Evolutionary conservation across 2,888 invertebrate genomes (phyloP), one percentile per base, ranked within the genome.

Genomic region (Sycophila texana): DNA sequence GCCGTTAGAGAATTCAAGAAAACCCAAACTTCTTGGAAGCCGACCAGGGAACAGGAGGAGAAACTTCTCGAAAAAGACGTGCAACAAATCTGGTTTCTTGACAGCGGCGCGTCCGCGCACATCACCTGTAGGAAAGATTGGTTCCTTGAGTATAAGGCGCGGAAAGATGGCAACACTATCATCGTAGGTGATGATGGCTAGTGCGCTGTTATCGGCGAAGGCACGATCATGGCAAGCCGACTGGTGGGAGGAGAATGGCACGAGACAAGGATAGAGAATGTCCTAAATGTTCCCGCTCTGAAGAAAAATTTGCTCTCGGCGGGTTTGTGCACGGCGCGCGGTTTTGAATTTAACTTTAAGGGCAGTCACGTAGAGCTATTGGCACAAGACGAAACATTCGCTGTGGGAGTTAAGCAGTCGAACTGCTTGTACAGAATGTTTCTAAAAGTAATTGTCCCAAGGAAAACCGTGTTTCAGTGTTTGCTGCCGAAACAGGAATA

Each of bases 221-320:
- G 84, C 10, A 84, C 80, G 4, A 82, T 83, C 26, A 1, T 53
- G 0, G 74, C 82, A 0, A 81, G 81, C 65, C 80, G 72, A 49
- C 47, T 83, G 4, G 55, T 81, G 12, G 12, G 68, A 82, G 55
- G 82, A 82, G 4, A 76, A 75, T 18, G n/a, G n/a, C n/a, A n/a
- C 83, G 70, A 79, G 20, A 66, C 77, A 30, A 16, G 57, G 10
- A 83, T 84, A 13, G 79, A 83, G 14, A 82, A 84, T 63, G 85
- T 85, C 16, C 70, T 83, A 51, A 74, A 82, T 67, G 83, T 84
- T 16, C 84, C 84, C 4, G 78, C 83, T 26, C 47, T 84, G 10
- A 74, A 75, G 14, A 83, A 83, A 66, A 86, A 87, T 75, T 73
- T 87, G 65, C 85, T 86, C 60, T 86, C 86, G 0, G 83, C 86